Evolutionary conservation across 2,888 invertebrate species (phyloP).

Genomic region (Alloplasta piceator): DNA sequence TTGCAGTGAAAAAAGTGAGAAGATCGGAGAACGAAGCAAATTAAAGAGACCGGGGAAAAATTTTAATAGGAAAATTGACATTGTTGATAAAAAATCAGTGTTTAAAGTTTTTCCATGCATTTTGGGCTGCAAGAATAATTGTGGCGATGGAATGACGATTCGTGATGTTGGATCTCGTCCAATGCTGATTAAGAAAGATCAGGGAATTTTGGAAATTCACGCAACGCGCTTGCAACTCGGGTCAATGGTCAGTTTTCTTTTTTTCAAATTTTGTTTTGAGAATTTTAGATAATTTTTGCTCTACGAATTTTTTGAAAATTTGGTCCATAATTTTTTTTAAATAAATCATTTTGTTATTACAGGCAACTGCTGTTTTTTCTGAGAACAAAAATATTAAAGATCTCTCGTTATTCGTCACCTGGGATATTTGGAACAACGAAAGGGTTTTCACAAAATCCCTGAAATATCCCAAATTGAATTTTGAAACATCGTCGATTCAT

Average conservation of each 20-base stretch:
- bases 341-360: constrained; percentile 3
- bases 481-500: constrained; percentile 76
- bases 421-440: constrained; percentile 75
- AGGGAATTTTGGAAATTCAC: constrained; percentile 77
- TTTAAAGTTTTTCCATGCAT: neutral
- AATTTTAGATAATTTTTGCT: neutral
- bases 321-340: neutral
- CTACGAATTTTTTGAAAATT: neutral
- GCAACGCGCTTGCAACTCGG: constrained; percentile 73
- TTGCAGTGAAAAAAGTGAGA: neutral
- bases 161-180: constrained; percentile 63
- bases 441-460: constrained; percentile 69
- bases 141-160: constrained; percentile 41
- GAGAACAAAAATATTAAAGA: constrained; percentile 62
- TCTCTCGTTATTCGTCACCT: constrained; percentile 72
- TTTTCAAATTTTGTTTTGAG: neutral
- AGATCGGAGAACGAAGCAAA: neutral
- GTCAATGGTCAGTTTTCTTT: constrained; percentile 70
- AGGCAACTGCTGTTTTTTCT: constrained; percentile 37
- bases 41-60: neutral
- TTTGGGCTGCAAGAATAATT: constrained; percentile 51
- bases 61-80: constrained; percentile 4
- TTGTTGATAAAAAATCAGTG: neutral
- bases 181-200: constrained; percentile 70
- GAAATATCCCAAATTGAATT: constrained; percentile 74